Percentiles rank a stretch among this genome's conserved stretches.
Conservation (phyloP, 2,797 vertebrate species). For the Phrynocephalus vlangalii region DNA sequence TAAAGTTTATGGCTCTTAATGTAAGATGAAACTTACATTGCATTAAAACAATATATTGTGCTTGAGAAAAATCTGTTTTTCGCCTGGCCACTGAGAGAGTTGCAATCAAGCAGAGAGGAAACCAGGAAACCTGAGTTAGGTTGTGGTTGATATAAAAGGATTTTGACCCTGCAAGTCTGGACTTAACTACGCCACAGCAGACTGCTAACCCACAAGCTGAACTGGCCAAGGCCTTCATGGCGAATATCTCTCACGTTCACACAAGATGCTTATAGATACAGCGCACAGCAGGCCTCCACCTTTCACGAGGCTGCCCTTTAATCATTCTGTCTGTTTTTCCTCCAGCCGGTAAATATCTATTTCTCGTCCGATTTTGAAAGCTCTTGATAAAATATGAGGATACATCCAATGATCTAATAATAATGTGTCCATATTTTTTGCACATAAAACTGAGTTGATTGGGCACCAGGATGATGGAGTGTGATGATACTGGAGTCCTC, state of each 20-base stretch:
- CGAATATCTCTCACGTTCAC: neutral
- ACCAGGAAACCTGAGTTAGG: too few relatives aligned
- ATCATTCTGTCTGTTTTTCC: constrained; percentile 49
- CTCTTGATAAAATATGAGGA: constrained; percentile 44
- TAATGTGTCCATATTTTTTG: constrained; percentile 33
- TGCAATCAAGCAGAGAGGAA: too few relatives aligned
- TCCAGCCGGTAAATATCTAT: constrained; percentile 40
- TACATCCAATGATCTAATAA: constrained; percentile 44
- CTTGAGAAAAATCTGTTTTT: too few relatives aligned
- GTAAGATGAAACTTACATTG: too few relatives aligned
- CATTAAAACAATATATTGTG: too few relatives aligned
- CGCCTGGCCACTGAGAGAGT: too few relatives aligned
- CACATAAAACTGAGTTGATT: constrained; percentile 48
- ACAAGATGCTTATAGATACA: neutral
- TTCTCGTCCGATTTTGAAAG: constrained; percentile 31
- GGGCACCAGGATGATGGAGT: constrained; percentile 42
- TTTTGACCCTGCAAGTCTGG: too few relatives aligned
- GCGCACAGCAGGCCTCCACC: neutral
- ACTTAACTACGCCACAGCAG: too few relatives aligned
- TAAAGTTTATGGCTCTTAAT: too few relatives aligned
- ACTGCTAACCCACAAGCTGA: neutral
- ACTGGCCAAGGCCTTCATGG: neutral
- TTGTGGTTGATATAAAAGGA: too few relatives aligned
- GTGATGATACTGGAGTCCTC: constrained; percentile 28
- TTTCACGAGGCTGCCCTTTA: constrained; percentile 17